A percentile compares a stretch with the other conserved stretches of the same genome.
phyloP scores from a whole-genome alignment of 2,113 vertebrate species.

The Anguilla japonica region DNA sequence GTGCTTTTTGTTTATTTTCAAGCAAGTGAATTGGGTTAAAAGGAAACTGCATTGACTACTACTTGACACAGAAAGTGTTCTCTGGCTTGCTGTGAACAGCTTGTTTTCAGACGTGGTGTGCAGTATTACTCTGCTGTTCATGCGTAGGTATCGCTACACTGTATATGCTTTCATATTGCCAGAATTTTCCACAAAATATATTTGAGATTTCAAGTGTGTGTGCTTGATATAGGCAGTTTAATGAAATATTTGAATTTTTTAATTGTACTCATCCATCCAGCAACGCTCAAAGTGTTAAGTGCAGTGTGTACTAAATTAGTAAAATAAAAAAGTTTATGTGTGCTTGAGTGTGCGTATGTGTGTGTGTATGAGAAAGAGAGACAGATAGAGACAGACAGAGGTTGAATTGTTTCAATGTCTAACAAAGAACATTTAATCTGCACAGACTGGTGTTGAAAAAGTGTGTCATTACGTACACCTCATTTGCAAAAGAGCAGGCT shows the following conservation, averaged over 20 bases:
- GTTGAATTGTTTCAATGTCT: background rate
- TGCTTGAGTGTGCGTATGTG: background rate
- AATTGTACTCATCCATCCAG: background rate
- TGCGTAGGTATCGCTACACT: background rate
- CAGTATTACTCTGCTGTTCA: background rate
- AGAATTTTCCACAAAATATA: background rate
- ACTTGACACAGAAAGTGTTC: background rate
- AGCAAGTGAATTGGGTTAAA: too few relatives aligned
- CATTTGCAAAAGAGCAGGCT: background rate
- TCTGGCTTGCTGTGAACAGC: background rate
- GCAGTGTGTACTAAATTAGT: background rate
- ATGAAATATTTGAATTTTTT: background rate
- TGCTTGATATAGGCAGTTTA: background rate
- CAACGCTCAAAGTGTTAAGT: constrained; percentile 4
- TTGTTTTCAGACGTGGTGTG: background rate
- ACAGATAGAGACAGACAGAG: background rate
- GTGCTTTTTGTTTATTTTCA: too few relatives aligned
- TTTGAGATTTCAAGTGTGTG: background rate
- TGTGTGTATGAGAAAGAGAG: background rate
- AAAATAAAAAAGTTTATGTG: background rate
- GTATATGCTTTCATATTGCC: background rate
- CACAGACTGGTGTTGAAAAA: background rate
- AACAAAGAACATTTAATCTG: background rate
- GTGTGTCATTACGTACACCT: background rate
- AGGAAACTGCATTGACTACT: background rate